Percentiles rank a stretch among this genome's conserved stretches.
Evolutionary conservation across 1,140 invertebrate genomes (phyloP).

Genomic region (Bradynema listronoti): DNA sequence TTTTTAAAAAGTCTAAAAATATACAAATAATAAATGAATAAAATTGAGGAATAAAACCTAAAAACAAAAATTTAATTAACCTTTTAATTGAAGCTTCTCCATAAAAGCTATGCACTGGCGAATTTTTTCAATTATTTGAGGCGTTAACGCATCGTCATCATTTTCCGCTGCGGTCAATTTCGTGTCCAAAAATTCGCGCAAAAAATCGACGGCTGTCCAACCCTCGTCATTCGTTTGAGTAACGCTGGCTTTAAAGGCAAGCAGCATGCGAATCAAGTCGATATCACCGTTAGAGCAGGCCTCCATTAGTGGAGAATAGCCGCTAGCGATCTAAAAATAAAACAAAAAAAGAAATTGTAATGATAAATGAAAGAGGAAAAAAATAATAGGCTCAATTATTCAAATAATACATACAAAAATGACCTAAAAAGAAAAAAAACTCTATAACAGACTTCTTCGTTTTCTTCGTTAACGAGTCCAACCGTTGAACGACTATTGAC

Average conservation of each 20-base stretch:
- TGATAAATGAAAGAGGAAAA: not conserved
- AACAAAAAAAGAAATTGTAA: not conserved
- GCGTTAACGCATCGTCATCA: too few species aligned
- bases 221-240: not conserved
- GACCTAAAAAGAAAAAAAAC: not conserved
- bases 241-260: not conserved
- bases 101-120: not conserved
- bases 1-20: not conserved
- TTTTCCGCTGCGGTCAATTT: not conserved
- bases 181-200: not conserved
- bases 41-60: too few species aligned
- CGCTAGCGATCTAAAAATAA: slow-evolving; percentile 1
- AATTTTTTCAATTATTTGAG: not conserved
- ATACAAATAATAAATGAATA: too few species aligned
- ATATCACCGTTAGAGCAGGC: not conserved
- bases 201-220: slow-evolving; percentile 7
- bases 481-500: not conserved
- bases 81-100: slow-evolving; percentile 5
- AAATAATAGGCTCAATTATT: not conserved
- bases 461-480: not conserved
- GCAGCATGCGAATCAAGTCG: not conserved
- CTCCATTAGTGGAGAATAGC: slow-evolving; percentile 3
- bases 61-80: too few species aligned
- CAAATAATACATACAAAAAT: not conserved
- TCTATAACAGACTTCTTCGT: not conserved